Evolutionary conservation across 1,140 invertebrate genomes (phyloP).

Genomic region (Drosophila nebulosa): DNA sequence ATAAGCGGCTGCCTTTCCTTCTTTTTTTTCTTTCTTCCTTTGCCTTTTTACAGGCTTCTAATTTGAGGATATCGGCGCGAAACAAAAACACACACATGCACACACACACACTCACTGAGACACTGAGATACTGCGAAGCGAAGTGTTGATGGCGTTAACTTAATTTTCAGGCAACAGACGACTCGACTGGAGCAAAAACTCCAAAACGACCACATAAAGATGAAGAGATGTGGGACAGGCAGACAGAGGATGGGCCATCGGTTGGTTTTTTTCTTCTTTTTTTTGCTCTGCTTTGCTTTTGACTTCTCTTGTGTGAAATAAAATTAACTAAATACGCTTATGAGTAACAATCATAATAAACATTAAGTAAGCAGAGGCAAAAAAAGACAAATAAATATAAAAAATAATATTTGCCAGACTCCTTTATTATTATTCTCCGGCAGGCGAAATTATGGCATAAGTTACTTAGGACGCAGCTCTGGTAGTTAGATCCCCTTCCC

Average conservation of each 20-base stretch:
- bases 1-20: conserved; percentile 57
- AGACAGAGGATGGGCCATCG: neutral
- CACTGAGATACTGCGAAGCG: conserved; percentile 39
- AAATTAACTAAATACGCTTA: conserved; percentile 81
- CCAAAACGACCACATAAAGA: neutral
- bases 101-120: conserved; percentile 36
- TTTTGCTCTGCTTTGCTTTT: conserved; percentile 18
- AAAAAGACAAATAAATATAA: conserved; percentile 71
- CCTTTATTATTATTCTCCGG: conserved; percentile 67
- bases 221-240: neutral
- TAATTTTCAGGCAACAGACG: conserved; percentile 54
- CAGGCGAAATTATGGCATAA: conserved; percentile 74
- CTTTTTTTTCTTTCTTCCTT: too few relatives aligned
- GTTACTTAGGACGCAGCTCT: conserved; percentile 58
- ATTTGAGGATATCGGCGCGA: conserved; percentile 39
- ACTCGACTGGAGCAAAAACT: conserved; percentile 33
- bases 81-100: neutral
- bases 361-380: conserved; percentile 71
- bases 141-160: conserved; percentile 74
- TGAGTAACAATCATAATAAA: conserved; percentile 81
- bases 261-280: neutral
- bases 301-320: conserved; percentile 80
- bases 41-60: conserved; percentile 71
- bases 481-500: conserved; percentile 14
- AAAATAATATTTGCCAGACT: conserved; percentile 80